Evolutionary conservation across 2,797 vertebrate genomes (phyloP).

Genomic region (Mormyrus hasselquistii): DNA sequence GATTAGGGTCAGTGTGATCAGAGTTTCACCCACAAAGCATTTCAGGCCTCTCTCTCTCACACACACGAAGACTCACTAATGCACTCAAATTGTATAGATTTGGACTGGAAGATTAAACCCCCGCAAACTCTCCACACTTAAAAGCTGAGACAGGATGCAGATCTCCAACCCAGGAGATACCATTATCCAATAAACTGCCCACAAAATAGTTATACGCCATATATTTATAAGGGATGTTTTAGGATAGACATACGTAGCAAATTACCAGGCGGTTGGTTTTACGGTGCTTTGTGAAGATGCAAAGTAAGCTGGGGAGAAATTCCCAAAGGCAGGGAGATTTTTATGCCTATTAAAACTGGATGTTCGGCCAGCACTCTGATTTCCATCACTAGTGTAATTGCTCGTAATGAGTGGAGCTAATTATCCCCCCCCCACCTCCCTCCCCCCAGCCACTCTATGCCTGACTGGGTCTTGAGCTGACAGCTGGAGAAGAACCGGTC

Average conservation of each 20-base stretch:
- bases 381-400: slow-evolving; percentile 6
- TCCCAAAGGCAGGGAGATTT: background rate
- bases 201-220: background rate
- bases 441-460: background rate
- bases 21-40: background rate
- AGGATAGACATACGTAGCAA: background rate
- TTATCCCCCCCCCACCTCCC: background rate
- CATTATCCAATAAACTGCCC: background rate
- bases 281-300: background rate
- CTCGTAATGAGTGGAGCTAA: background rate
- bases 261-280: background rate
- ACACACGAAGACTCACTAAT: background rate
- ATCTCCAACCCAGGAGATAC: background rate
- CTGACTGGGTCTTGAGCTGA: background rate
- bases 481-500: background rate
- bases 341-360: background rate
- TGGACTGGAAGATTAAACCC: background rate
- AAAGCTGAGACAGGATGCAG: background rate
- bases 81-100: background rate
- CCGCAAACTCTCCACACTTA: background rate
- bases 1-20: background rate
- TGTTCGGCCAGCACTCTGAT: background rate
- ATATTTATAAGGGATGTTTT: background rate
- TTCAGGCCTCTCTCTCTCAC: background rate
- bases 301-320: background rate